Conservation (phyloP, 2,113 vertebrate species). For the Connochaetes taurinus region DNA sequence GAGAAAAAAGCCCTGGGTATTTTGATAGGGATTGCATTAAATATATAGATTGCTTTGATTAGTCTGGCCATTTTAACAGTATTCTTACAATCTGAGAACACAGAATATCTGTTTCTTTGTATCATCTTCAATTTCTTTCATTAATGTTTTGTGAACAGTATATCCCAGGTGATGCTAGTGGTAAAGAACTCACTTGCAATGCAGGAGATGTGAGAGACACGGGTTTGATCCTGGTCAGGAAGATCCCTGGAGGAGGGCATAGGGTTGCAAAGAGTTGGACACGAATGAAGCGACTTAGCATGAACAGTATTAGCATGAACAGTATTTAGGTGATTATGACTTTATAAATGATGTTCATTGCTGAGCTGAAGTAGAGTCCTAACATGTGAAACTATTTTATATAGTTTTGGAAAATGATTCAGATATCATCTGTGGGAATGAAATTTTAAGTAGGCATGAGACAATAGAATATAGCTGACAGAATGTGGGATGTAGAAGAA, state of each 20-base stretch:
- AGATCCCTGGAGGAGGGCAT: neutral
- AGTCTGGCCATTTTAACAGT: neutral
- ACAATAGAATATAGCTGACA: conserved; percentile 3
- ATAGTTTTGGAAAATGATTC: conserved; percentile 21
- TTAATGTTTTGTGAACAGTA: neutral
- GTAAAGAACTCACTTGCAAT: neutral
- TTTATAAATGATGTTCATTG: neutral
- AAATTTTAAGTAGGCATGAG: neutral
- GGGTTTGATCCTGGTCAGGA: neutral
- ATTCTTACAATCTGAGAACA: neutral
- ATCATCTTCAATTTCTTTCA: neutral
- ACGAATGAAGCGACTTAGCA: neutral
- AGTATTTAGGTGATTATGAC: neutral
- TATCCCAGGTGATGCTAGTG: neutral
- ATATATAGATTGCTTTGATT: neutral
- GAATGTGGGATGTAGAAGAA: neutral
- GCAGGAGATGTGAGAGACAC: neutral
- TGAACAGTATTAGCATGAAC: neutral
- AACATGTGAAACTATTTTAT: neutral
- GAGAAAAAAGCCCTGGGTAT: neutral
- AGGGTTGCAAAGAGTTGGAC: neutral
- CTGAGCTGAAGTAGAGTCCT: neutral
- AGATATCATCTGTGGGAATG: neutral
- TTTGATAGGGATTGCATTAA: neutral
- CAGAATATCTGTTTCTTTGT: neutral